Conservation (phyloP, 1,140 invertebrate species). For the Brachionus koreanus region DNA sequence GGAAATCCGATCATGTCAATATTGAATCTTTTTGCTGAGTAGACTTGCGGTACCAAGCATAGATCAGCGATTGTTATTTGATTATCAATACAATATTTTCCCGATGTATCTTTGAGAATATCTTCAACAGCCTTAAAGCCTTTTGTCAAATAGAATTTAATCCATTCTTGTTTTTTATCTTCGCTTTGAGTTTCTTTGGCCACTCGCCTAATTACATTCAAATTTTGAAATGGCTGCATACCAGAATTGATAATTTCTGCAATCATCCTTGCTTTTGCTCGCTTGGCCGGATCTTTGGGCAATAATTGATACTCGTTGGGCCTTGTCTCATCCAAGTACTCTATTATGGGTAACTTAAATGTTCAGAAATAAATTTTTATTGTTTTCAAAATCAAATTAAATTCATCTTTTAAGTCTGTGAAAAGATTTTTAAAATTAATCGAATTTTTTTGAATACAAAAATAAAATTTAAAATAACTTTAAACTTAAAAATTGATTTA, state of each 20-base stretch:
- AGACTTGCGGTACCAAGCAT: constrained; percentile 87
- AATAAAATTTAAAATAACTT: too few species aligned
- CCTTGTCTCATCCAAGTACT: constrained; percentile 87
- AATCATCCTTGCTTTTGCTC: constrained; percentile 66
- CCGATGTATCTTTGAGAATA: constrained; percentile 73
- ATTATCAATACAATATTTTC: constrained; percentile 90
- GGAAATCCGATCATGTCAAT: constrained; percentile 39
- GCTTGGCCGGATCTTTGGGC: constrained; percentile 76
- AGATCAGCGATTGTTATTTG: constrained; percentile 88
- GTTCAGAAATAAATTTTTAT: constrained; percentile 45
- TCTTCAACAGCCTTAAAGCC: constrained; percentile 83
- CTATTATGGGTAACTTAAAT: constrained; percentile 75
- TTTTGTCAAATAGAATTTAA: constrained; percentile 80
- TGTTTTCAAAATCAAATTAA: too few species aligned
- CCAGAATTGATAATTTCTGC: constrained; percentile 80
- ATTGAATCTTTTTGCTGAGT: constrained; percentile 33
- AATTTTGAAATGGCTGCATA: constrained; percentile 91
- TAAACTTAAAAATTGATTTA: too few species aligned
- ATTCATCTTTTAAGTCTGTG: too few species aligned
- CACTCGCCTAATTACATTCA: constrained; percentile 64
- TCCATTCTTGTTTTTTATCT: constrained; percentile 66
- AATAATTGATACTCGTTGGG: constrained; percentile 72
- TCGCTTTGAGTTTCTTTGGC: constrained; percentile 48
- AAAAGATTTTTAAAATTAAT: too few species aligned
- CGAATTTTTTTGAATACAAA: too few species aligned